Evolutionary conservation across 2,113 vertebrate genomes (phyloP).

Genomic region (Anhinga anhinga): DNA sequence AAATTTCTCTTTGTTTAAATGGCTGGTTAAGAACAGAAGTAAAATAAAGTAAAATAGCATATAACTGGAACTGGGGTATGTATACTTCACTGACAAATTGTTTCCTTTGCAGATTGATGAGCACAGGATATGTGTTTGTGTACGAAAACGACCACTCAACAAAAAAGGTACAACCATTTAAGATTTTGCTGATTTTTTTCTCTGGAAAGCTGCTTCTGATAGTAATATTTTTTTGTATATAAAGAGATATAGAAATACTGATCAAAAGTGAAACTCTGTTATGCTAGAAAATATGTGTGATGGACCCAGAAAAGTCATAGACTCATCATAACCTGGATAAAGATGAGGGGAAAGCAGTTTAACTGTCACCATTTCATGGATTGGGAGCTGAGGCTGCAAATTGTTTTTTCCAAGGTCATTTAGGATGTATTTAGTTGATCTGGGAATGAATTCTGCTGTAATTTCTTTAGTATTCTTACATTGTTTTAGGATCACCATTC

Average conservation of each 20-base stretch:
- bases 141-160: conserved; percentile 94
- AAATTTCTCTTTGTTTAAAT: neutral
- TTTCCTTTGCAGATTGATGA: conserved; percentile 89
- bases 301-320: neutral
- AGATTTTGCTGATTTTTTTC: neutral
- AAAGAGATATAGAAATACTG: neutral
- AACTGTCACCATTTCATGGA: neutral
- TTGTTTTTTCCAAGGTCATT: neutral
- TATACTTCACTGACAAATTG: neutral
- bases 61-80: neutral
- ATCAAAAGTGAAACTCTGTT: neutral
- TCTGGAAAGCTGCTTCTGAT: neutral
- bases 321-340: neutral
- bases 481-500: neutral
- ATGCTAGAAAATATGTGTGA: neutral
- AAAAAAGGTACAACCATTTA: conserved; percentile 85
- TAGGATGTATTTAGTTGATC: neutral
- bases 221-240: neutral
- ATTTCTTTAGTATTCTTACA: neutral
- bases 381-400: neutral
- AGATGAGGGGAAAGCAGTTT: neutral
- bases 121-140: conserved; percentile 97
- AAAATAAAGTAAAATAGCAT: neutral
- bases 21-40: neutral
- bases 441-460: neutral